A percentile compares a stretch with the other conserved stretches of the same genome.
Evolutionary conservation across 2,113 vertebrate species (phyloP).

Genomic region (Ramphastos sulfuratus): DNA sequence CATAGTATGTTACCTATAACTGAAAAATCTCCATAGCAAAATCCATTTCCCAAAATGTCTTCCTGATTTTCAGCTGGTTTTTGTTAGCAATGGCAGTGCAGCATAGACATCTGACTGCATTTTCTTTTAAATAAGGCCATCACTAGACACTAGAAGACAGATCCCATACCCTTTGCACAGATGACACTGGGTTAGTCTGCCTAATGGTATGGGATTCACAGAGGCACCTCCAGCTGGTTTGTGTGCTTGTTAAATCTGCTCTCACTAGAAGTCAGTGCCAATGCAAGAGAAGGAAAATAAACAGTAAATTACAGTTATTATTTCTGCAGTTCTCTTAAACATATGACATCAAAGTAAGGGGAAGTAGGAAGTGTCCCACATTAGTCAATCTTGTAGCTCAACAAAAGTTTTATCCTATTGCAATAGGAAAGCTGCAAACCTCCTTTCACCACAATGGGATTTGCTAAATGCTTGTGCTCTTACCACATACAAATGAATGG

Average conservation of each 20-base stretch:
- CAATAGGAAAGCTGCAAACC: too few species aligned
- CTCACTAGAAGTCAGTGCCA: not conserved
- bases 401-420: constrained; percentile 26
- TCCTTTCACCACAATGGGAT: not conserved
- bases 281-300: not conserved
- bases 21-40: not conserved
- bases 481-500: constrained; percentile 19
- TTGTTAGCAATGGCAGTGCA: not conserved
- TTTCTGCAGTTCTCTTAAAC: not conserved
- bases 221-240: not conserved
- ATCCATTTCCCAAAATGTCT: not conserved
- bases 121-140: too few species aligned
- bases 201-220: not conserved
- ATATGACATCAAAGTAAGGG: constrained; percentile 47
- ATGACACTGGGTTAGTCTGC: not conserved
- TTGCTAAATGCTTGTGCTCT: constrained; percentile 16
- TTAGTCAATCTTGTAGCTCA: constrained; percentile 50
- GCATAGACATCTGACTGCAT: not conserved
- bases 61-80: not conserved
- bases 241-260: not conserved
- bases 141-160: too few species aligned
- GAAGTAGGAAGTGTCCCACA: constrained; percentile 33
- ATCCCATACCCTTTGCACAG: not conserved
- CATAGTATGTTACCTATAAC: not conserved
- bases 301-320: not conserved